These are phyloP conservation scores for Heloderma charlesbogerti DNA, from an alignment of 2,113 vertebrate genomes.

Conservation along the genomic window DNA sequence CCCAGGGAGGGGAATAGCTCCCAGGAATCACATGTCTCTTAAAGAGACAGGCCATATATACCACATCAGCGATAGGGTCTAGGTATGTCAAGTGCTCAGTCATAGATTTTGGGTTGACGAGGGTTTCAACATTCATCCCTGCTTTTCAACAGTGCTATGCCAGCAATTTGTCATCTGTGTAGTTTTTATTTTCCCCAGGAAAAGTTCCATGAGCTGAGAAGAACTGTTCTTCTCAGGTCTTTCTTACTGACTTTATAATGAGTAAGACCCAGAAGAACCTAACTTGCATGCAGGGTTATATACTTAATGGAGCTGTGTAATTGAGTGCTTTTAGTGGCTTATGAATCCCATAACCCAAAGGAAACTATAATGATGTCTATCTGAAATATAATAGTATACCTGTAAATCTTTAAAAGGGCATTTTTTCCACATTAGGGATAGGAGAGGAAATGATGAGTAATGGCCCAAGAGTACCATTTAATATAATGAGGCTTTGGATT, in stretches of 20 bases:
- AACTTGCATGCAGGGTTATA: background rate
- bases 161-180: background rate
- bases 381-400: slow-evolving; percentile 10
- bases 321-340: slow-evolving; percentile 16
- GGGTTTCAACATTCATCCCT: background rate
- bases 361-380: background rate
- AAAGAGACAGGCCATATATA: no score
- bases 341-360: background rate
- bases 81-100: background rate
- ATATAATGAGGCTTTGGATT: slow-evolving; percentile 40
- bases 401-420: slow-evolving; percentile 6
- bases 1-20: no score
- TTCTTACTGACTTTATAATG: background rate
- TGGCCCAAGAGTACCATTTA: slow-evolving; percentile 3
- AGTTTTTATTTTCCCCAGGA: background rate
- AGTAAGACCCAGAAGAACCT: background rate
- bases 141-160: background rate
- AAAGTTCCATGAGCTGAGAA: background rate
- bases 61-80: background rate
- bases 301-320: background rate
- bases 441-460: slow-evolving; percentile 2
- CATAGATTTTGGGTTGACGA: background rate
- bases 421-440: slow-evolving; percentile 14
- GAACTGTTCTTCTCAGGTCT: background rate
- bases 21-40: no score